Percentiles rank a stretch among this genome's conserved stretches.
phyloP scores from a whole-genome alignment of 1,140 invertebrate species.

The Trinorchestia longiramus region DNA sequence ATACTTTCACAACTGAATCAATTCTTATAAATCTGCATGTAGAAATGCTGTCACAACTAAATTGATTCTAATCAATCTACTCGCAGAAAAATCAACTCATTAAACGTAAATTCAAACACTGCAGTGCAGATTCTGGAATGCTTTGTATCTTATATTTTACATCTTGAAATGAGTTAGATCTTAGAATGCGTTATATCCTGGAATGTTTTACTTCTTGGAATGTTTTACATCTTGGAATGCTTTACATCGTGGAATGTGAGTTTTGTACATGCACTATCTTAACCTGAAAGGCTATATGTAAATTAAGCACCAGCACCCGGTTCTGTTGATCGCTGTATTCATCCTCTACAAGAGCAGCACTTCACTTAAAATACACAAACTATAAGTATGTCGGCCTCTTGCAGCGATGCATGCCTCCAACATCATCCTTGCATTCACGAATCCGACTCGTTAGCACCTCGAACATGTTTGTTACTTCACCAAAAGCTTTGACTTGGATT shows the following conservation, averaged over 20 bases:
- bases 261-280: background rate
- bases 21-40: too few species aligned
- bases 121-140: background rate
- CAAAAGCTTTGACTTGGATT: too few species aligned
- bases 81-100: background rate
- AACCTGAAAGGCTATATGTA: background rate
- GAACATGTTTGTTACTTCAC: too few species aligned
- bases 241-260: constrained; percentile 15
- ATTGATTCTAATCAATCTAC: background rate
- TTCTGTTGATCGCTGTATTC: background rate
- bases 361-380: too few species aligned
- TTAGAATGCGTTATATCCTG: background rate
- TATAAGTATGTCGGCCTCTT: too few species aligned
- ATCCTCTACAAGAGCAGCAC: background rate
- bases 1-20: background rate
- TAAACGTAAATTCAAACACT: background rate
- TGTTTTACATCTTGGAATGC: background rate
- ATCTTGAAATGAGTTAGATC: background rate
- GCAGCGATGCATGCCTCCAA: too few species aligned
- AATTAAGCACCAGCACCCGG: background rate
- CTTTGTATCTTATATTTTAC: background rate
- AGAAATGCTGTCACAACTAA: background rate
- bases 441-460: too few species aligned
- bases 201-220: background rate
- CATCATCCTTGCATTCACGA: too few species aligned